Base-by-base conservation (phyloP, 2,888 invertebrate genomes). In the Tipula confusa region DNA sequence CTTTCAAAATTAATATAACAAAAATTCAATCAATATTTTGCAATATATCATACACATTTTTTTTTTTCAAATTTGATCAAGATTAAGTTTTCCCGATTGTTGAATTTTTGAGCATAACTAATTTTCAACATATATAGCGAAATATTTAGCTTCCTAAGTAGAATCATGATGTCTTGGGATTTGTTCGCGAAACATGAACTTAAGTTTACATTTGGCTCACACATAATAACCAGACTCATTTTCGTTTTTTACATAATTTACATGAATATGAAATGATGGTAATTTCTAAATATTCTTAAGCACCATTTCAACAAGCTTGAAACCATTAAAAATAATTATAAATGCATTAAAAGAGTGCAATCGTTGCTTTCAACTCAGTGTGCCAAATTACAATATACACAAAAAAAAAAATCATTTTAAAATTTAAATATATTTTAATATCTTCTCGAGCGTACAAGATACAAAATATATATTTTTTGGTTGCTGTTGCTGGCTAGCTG, bases 301-400 rank as follows among this genome's bases (percentile, higher is more conserved):
- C 64, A 64, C 24, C 18, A 64, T 24, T 24, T 24, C 18, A 24
- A 24, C 11, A 64, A 48, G 64, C 64, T 24, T 64, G 2, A 64
- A 64, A 64, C 64, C 64, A 64, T 64, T 64, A 64, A 24, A 64
- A 64, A 64, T 64, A 64, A 64, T 64, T 64, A 64, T 64, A 64
- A 64, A 64, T 64, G 64, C 64, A 64, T 64, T 64, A 64, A 64
- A 64, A 24, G 64, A 64, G 64, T 24, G 64, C 64, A 24, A 64
- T 64, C 64, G 64, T 64, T 64, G 18, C 64, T 64, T 64, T 64
- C 64, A 64, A 64, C 64, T 64, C 64, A 64, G 64, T 64, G 64
- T 64, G 64, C 64, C 64, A 64, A 64, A 64, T 64, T 64, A 64
- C 64, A 24, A 64, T 2, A 64, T 64, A 24, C 24, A 64, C 11